Evolutionary conservation across 1,140 invertebrate genomes (phyloP).

Genomic region (Andrena cerasifolii): DNA sequence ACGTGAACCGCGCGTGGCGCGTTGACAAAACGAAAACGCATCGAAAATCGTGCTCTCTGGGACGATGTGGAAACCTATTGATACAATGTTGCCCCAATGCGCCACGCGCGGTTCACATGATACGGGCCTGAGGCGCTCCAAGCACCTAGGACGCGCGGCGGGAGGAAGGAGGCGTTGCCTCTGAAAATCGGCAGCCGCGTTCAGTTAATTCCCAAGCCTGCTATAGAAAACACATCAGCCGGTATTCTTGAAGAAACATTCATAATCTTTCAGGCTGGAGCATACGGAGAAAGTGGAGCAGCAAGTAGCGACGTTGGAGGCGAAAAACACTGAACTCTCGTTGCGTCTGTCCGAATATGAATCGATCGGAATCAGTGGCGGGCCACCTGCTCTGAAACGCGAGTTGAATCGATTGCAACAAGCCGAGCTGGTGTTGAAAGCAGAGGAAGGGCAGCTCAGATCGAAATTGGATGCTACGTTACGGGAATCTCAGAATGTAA

Average conservation of each 20-base stretch:
- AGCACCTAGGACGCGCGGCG: no score
- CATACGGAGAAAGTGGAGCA: conserved; percentile 76
- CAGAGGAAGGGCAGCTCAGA: conserved; percentile 76
- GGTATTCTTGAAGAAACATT: not conserved
- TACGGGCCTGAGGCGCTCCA: no score
- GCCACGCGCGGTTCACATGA: no score
- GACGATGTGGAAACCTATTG: no score
- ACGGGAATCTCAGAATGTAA: conserved; percentile 66
- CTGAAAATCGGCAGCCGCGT: no score
- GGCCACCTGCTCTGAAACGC: conserved; percentile 70
- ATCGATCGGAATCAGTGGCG: conserved; percentile 74
- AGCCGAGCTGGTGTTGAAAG: conserved; percentile 71
- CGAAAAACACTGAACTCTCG: conserved; percentile 68
- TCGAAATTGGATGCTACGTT: conserved; percentile 73
- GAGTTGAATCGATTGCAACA: conserved; percentile 79
- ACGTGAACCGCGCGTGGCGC: no score
- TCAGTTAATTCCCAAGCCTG: no score
- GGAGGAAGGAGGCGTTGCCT: no score
- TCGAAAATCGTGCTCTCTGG: no score
- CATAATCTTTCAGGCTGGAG: conserved; percentile 67
- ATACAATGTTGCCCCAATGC: no score
- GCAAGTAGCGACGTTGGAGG: conserved; percentile 71
- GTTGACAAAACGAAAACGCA: no score
- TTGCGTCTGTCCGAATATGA: conserved; percentile 76
- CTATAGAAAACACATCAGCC: no score